Evolutionary conservation across 2,113 vertebrate genomes (phyloP), one percentile per base, ranked within the genome.

Genomic region (Corythornis madagascariensis): DNA sequence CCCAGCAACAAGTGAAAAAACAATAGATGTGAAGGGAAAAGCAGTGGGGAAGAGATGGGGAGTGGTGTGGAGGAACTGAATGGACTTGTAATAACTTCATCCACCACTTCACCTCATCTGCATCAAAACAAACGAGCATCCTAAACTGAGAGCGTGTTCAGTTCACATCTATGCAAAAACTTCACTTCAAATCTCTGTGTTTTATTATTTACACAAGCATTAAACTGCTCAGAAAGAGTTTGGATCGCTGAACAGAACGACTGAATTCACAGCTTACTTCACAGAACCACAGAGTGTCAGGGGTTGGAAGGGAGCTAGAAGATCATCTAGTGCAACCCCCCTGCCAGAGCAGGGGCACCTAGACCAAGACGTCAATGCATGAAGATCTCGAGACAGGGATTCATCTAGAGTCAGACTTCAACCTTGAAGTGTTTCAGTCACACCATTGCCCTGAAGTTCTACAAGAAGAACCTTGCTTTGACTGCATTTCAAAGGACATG

Each of bases 401-500:
- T 82, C n/a, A 61, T 5, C 16, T 21, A 7, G 35, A 81, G 45
- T 47, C 43, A 89, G n/a, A 78, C 42, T 15, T 42, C 21, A 90
- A 83, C 53, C 11, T 83, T 72, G 48, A 35, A 50, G 60, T 40
- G 6, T 48, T 76, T 83, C 60, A 53, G 55, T 9, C 56, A 61
- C 33, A 53, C 5, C 2, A 38, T 10, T 81, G 83, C 20, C 12
- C 69, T 53, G 2, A 86, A 71, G 20, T 78, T 72, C 52, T 65
- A 60, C 59, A 59, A 16, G 64, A 79, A 77, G 4, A 40, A 52
- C 53, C 47, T 80, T 76, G 20, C n/a, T 74, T 77, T 84, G 56
- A 78, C 28, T 84, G 48, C 59, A 93, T 86, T 86, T 83, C 53
- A 86, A 66, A 69, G 43, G 48, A 93, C 29, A 78, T 3, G 8